Percentiles rank a stretch among this genome's conserved stretches.
These are phyloP conservation scores for Syngnathus rostellatus DNA, from an alignment of 2,797 vertebrate species.

Conservation along the genomic window DNA sequence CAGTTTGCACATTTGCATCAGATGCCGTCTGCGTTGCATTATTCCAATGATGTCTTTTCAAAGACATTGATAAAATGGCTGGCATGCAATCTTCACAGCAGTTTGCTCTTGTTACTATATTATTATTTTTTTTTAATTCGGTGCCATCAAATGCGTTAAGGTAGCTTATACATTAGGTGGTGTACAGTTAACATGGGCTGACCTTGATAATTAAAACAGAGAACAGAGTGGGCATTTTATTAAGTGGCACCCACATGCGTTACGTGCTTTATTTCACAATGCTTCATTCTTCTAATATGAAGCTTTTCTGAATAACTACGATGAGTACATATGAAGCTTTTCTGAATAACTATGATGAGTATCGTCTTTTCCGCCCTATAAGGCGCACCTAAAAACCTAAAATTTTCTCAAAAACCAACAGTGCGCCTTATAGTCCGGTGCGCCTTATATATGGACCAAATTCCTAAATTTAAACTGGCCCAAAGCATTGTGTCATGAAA, in stretches of 20 bases:
- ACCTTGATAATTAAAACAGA: slow-evolving; percentile 28
- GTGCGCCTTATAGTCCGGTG: no score
- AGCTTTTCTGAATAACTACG: not conserved
- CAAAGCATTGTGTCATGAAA: no score
- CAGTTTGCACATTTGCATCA: slow-evolving; percentile 21
- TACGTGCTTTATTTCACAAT: not conserved
- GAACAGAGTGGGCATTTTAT: not conserved
- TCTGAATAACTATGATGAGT: no score
- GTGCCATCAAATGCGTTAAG: slow-evolving; percentile 34
- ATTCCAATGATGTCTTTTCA: slow-evolving; percentile 8
- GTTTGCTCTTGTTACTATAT: slow-evolving; percentile 17
- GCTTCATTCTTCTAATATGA: not conserved
- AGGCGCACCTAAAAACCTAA: no score
- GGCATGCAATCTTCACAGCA: slow-evolving; percentile 8
- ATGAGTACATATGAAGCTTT: no score
- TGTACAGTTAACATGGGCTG: slow-evolving; percentile 22
- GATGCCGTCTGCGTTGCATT: slow-evolving; percentile 10
- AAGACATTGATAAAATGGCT: slow-evolving; percentile 7
- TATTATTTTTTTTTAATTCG: slow-evolving; percentile 32
- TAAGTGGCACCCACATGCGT: slow-evolving; percentile 7
- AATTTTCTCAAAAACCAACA: no score
- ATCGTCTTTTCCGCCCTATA: no score
- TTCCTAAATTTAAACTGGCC: no score
- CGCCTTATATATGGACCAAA: no score
- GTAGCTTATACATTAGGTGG: slow-evolving; percentile 33